Percentiles rank a stretch among this genome's conserved stretches.
These are phyloP conservation scores for Vandiemenella viatica DNA, from an alignment of 2,888 invertebrate genomes.

Conservation along the genomic window DNA sequence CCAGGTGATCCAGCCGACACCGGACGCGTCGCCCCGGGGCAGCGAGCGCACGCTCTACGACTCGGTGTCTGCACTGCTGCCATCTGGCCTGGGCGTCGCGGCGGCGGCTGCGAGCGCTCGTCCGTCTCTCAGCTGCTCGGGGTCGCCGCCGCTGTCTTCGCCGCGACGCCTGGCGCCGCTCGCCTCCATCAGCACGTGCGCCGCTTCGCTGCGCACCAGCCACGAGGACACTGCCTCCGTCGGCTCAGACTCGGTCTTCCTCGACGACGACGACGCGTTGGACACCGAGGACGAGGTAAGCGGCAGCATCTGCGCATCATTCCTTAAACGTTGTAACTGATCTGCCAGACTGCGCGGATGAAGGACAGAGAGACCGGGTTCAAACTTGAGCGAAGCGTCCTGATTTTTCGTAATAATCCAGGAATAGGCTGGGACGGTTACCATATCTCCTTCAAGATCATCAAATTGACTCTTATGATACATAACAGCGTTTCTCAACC, in stretches of 20 bases:
- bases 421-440: too few relatives aligned
- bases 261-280: constrained; percentile 46
- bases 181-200: constrained; percentile 60
- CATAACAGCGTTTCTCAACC: too few relatives aligned
- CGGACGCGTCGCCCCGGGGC: constrained; percentile 67
- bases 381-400: too few relatives aligned
- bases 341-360: too few relatives aligned
- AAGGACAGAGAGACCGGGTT: too few relatives aligned
- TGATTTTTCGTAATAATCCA: too few relatives aligned
- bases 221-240: constrained; percentile 48
- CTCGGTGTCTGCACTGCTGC: too few relatives aligned
- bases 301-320: too few relatives aligned
- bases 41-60: constrained; percentile 45
- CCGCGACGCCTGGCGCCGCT: constrained; percentile 49
- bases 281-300: constrained; percentile 77
- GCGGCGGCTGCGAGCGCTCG: background rate
- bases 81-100: too few relatives aligned
- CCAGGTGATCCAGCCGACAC: constrained; percentile 58
- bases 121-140: background rate
- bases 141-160: constrained; percentile 16
- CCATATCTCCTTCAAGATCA: too few relatives aligned
- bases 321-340: too few relatives aligned
- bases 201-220: constrained; percentile 39
- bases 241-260: constrained; percentile 67
- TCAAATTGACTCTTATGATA: too few relatives aligned